Conservation (phyloP, 2,888 invertebrate species). For the Empis stercorea region DNA sequence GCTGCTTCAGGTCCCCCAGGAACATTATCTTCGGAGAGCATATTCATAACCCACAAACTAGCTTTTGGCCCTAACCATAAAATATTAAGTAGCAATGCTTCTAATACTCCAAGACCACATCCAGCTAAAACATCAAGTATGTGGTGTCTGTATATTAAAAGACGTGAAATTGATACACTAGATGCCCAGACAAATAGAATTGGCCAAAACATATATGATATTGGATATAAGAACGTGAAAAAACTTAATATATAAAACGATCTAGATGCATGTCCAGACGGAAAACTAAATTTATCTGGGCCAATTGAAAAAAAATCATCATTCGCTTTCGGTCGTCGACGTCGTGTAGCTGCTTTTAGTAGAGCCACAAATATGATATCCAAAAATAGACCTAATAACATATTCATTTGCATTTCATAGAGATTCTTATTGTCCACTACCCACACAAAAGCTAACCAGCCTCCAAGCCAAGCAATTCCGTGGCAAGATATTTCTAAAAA, state of each 20-base stretch:
- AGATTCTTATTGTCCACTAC: constrained; percentile 52
- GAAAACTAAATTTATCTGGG: constrained; percentile 82
- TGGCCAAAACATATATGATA: constrained; percentile 46
- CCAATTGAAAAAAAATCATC: constrained; percentile 60
- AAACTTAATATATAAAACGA: constrained; percentile 63
- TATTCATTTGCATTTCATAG: constrained; percentile 73
- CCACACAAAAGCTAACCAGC: constrained; percentile 67
- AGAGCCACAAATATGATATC: constrained; percentile 68
- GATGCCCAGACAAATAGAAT: constrained; percentile 62
- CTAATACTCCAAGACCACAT: constrained; percentile 53
- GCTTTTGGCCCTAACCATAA: constrained; percentile 58
- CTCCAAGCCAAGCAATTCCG: constrained; percentile 73
- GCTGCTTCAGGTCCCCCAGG: constrained; percentile 20
- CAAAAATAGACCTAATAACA: constrained; percentile 62
- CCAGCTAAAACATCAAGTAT: constrained; percentile 75
- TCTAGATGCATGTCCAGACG: constrained; percentile 88
- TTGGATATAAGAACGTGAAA: constrained; percentile 50
- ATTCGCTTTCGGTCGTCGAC: constrained; percentile 59
- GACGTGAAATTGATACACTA: constrained; percentile 62
- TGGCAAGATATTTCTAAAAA: constrained; percentile 62
- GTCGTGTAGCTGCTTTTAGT: constrained; percentile 61
- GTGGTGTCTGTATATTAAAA: constrained; percentile 76
- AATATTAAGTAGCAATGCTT: constrained; percentile 49
- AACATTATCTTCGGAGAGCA: constrained; percentile 22
- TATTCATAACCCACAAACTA: constrained; percentile 29